Evolutionary conservation across 1,140 invertebrate genomes (phyloP).

Genomic region (Papilio aristodemus): DNA sequence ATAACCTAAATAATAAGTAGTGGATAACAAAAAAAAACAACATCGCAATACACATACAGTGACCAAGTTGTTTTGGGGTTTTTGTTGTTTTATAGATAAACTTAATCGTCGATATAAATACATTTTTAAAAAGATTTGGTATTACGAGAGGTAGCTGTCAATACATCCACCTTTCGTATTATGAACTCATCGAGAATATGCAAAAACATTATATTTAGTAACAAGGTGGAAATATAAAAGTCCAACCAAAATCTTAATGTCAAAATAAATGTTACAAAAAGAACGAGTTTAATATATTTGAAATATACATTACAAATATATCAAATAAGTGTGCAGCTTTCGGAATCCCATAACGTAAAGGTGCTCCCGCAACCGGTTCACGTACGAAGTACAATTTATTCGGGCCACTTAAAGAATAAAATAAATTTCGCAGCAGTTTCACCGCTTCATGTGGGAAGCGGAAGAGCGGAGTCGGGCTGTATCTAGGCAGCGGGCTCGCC

Average conservation of each 20-base stretch:
- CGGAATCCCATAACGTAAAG: constrained; percentile 46
- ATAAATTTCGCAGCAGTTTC: constrained; percentile 61
- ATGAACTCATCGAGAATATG: too few species aligned
- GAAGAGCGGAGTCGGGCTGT: constrained; percentile 53
- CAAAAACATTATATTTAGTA: background rate
- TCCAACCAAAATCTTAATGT: background rate
- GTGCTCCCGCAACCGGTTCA: constrained; percentile 50
- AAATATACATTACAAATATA: constrained; percentile 32
- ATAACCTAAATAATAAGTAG: too few species aligned
- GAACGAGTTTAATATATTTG: constrained; percentile 31
- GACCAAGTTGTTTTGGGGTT: too few species aligned
- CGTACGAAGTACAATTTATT: constrained; percentile 64
- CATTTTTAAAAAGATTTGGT: too few species aligned
- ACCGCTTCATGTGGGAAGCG: constrained; percentile 53
- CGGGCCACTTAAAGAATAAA: constrained; percentile 63
- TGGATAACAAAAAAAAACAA: too few species aligned
- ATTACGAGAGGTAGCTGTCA: too few species aligned
- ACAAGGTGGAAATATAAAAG: background rate
- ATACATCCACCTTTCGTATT: too few species aligned
- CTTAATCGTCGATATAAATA: too few species aligned
- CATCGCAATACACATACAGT: too few species aligned
- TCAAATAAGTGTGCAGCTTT: constrained; percentile 37
- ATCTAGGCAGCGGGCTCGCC: constrained; percentile 50
- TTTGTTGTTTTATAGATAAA: too few species aligned
- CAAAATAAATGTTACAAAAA: background rate